Evolutionary conservation across 1,140 invertebrate genomes (phyloP), one percentile per base, ranked within the genome.

Genomic region (Eufriesea mexicana): DNA sequence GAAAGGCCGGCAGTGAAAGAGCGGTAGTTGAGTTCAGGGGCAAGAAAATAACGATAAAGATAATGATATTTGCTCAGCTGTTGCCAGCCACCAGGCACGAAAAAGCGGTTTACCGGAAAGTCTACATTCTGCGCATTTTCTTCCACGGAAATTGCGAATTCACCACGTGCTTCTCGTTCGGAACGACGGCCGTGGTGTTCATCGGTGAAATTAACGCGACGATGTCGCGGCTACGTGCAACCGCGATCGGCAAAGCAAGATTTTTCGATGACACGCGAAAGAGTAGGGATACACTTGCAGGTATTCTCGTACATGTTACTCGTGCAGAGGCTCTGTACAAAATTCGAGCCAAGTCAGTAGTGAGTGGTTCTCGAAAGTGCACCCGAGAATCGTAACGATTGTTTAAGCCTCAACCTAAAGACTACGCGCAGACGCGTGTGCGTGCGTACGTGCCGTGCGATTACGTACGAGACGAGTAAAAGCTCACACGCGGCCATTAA

Each of bases 51-150:
- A 49, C 59, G 71, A 82, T 61, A 73, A 84, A 54, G 79, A 82
- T 82, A 82, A 84, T 74, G 73, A 84, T 82, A 76, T 84, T 84
- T 84, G 67, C 25, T 82, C 83, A 84, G 79, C 62, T 73, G 72
- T 84, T 61, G 20, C 8, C n/a, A 47, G 47, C 47, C 28, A 42
- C 7, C 45, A 45, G 61, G 45, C 64, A 67, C n/a, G 64, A 68
- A 80, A 75, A 75, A 51, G 28, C 25, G 51, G 45, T 75, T 67
- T 68, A 74, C 12, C 51, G 68, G 51, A 80, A 57, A 66, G 68
- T 66, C 61, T 54, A 59, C 42, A 74, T 72, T 74, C 61, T 84
- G 20, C 10, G 25, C 18, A 59, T 72, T 64, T 73, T 84, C 47
- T 54, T 42, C 20, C 45, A 14, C 45, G 54, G n/a, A 83, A 70